Conservation (phyloP, 2,888 invertebrate genomes). For the Aphidius colemani region DNA sequence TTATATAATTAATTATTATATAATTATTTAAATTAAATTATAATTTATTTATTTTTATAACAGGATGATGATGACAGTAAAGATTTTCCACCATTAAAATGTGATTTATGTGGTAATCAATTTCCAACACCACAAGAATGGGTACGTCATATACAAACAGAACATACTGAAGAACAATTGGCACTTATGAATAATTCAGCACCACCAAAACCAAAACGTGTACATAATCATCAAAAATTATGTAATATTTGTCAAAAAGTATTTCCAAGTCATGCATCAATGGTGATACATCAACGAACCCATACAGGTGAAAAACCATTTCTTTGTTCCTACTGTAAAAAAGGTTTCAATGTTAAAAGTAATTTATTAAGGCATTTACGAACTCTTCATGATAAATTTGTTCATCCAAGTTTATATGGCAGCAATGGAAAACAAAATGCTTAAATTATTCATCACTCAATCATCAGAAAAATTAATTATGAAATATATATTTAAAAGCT, state of each 20-base stretch:
- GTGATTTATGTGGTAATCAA: slow-evolving; percentile 77
- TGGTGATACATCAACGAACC: slow-evolving; percentile 77
- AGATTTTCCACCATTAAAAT: slow-evolving; percentile 73
- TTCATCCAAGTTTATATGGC: slow-evolving; percentile 60
- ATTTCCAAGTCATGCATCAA: slow-evolving; percentile 79
- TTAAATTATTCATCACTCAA: slow-evolving; percentile 36
- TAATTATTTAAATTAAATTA: not conserved
- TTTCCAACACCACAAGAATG: slow-evolving; percentile 80
- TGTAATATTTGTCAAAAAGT: slow-evolving; percentile 75
- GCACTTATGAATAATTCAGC: slow-evolving; percentile 76
- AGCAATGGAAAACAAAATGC: slow-evolving; percentile 57
- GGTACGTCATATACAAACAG: slow-evolving; percentile 84
- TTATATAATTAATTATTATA: not conserved
- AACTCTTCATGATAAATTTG: slow-evolving; percentile 74
- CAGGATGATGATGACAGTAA: slow-evolving; percentile 73
- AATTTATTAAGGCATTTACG: slow-evolving; percentile 75
- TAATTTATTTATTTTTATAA: slow-evolving; percentile 30
- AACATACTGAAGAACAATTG: slow-evolving; percentile 81
- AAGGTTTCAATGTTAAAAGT: slow-evolving; percentile 80
- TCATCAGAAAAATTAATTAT: not conserved
- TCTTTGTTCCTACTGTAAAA: slow-evolving; percentile 75
- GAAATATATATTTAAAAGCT: slow-evolving; percentile 26
- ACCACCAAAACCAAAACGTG: slow-evolving; percentile 65
- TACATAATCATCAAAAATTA: slow-evolving; percentile 57
- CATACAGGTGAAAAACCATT: slow-evolving; percentile 79